phyloP scores from a whole-genome alignment of 2,113 vertebrate species.

The Picathartes gymnocephalus region DNA sequence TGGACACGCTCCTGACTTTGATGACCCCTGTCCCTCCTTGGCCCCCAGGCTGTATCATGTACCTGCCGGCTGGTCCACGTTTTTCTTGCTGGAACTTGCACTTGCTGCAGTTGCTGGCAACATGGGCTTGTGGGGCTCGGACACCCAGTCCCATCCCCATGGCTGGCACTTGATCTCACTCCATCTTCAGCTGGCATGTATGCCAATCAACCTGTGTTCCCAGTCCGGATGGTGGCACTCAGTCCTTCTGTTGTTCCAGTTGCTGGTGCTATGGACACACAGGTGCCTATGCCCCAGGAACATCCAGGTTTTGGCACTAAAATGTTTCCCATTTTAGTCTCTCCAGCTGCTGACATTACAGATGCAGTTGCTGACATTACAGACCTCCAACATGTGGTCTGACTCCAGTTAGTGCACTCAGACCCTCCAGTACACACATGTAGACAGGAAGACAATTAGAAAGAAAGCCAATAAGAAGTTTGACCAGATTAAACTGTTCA shows the following conservation, averaged over 20 bases:
- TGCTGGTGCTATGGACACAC: background rate
- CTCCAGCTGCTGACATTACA: background rate
- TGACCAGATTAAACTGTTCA: background rate
- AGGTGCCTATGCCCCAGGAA: background rate
- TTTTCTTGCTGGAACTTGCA: background rate
- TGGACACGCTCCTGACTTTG: background rate
- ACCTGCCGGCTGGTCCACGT: background rate
- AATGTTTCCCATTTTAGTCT: background rate
- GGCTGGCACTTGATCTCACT: rapidly evolving
- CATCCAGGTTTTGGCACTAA: background rate
- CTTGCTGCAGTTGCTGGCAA: background rate
- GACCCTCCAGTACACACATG: background rate
- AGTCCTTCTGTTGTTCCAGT: background rate
- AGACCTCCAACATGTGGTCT: background rate
- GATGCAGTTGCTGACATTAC: background rate
- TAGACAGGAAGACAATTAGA: background rate
- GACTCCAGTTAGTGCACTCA: background rate
- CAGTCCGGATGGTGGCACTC: background rate
- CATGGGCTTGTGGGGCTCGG: background rate
- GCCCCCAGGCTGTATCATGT: rapidly evolving
- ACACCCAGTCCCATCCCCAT: rapidly evolving
- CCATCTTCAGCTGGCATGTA: background rate
- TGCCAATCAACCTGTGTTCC: background rate
- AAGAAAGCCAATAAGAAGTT: background rate
- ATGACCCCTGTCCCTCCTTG: rapidly evolving